Base-by-base conservation (phyloP, 30 jellyfish, hydroid and myxozoan genomes). In the Cassiopea andromeda region DNA sequence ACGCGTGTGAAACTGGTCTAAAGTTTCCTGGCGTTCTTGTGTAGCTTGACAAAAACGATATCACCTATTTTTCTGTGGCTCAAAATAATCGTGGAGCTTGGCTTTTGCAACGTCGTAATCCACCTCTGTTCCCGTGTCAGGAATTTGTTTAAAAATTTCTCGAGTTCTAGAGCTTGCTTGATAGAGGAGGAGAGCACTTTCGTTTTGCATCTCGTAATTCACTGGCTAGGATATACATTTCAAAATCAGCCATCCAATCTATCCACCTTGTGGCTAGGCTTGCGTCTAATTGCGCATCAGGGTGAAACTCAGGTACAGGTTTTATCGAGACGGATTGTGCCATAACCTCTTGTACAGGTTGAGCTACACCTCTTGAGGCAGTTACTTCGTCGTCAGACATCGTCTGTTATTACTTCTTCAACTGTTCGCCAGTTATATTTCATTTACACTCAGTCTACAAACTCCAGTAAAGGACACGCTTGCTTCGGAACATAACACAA, bases 1-100 rank as follows among this genome's bases (percentile, higher is more conserved):
- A 44, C 43, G 87, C 78, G 18, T 78, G 82, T 78, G 87, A 46
- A 78, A 78, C 38, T 78, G 78, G 78, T 78, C 87, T 50, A 78
- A 78, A 50, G 87, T 78, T 50, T 78, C 77, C 7, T 18, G 47
- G 6, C 4, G 17, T 4, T 68, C 77, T 68, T 68, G 77, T 4
- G 44, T 68, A 7, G 17, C 77, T n/a, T 68, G 77, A 5, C 17
- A n/a, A 68, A 68, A 68, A 5, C 77, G 61, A 48, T 75, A 54
- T 10, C 12, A 10, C 64, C 64, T 54, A 54, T 54, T 54, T 54
- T 54, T 54, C 64, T 54, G 64, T 10, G 64, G 64, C 64, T 54
- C 64, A 10, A 54, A 54, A 27, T 54, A 3, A 10, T 54, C 64
- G 64, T 54, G 64, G 64, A 54, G 64, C 64, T 54, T 54, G 10